phyloP scores from a whole-genome alignment of 1,140 invertebrate genomes.

The Chironomus striatipennis region DNA sequence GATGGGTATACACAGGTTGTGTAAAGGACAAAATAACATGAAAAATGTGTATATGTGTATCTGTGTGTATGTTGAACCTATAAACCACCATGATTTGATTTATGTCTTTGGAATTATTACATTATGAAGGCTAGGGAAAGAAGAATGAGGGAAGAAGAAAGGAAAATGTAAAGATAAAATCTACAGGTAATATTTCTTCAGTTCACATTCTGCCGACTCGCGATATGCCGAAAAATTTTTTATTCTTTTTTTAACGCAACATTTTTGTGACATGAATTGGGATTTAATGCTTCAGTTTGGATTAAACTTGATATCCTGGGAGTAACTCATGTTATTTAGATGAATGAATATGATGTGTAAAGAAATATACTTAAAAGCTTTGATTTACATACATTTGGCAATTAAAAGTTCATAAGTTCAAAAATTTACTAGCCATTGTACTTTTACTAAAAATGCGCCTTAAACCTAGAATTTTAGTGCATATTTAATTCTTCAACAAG shows the following conservation, averaged over 20 bases:
- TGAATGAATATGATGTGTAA: too few species aligned
- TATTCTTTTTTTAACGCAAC: background rate
- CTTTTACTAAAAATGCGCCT: too few species aligned
- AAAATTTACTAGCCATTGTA: too few species aligned
- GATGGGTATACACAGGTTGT: background rate
- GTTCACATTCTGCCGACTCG: background rate
- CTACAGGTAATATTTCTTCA: slow-evolving; percentile 13
- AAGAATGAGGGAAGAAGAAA: background rate
- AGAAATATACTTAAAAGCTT: too few species aligned
- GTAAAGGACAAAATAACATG: background rate
- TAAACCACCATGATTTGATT: slow-evolving; percentile 13
- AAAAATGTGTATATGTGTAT: too few species aligned
- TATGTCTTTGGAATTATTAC: slow-evolving; percentile 14
- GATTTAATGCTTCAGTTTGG: background rate
- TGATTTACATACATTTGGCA: too few species aligned
- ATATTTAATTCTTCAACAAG: background rate
- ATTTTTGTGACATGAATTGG: background rate
- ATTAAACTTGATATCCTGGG: too few species aligned
- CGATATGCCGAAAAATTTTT: too few species aligned
- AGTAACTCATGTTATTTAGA: too few species aligned
- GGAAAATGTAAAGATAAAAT: slow-evolving; percentile 4
- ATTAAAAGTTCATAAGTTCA: too few species aligned
- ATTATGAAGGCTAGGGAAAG: slow-evolving; percentile 7
- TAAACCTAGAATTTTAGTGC: too few species aligned
- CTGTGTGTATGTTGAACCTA: background rate